Conservation (phyloP, 2,113 vertebrate species). For the Corapipo altera region DNA sequence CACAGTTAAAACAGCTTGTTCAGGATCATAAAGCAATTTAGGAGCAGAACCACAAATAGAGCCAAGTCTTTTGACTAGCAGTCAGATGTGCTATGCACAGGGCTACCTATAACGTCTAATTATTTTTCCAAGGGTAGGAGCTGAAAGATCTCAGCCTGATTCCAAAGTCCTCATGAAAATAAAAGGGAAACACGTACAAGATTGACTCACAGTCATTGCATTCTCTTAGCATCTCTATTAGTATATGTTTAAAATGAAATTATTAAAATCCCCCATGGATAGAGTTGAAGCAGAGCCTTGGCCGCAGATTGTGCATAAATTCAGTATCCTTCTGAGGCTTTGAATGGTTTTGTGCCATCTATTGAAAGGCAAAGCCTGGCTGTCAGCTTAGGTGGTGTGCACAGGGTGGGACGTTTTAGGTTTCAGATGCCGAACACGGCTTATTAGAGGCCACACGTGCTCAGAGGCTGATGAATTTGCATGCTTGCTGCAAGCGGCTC, state of each 20-base stretch:
- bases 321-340: neutral
- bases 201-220: neutral
- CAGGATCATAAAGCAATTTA: conserved; percentile 19
- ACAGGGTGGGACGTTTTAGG: neutral
- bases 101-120: conserved; percentile 39
- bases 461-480: conserved; percentile 26
- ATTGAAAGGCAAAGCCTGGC: neutral
- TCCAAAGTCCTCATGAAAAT: conserved; percentile 6
- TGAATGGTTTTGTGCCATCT: neutral
- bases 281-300: neutral
- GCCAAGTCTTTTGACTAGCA: conserved; percentile 11
- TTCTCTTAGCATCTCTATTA: conserved; percentile 32
- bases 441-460: conserved; percentile 8
- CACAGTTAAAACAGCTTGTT: conserved; percentile 31
- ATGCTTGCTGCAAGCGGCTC: neutral
- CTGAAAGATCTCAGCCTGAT: conserved; percentile 18
- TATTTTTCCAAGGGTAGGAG: conserved; percentile 21
- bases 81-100: conserved; percentile 4
- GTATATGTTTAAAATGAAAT: neutral
- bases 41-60: conserved; percentile 34
- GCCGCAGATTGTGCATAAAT: neutral
- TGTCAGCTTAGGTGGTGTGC: neutral
- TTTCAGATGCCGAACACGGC: neutral
- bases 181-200: neutral
- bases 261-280: neutral